These are phyloP conservation scores for Keiferia lycopersicella DNA, from an alignment of 2,888 invertebrate species.

Conservation along the genomic window DNA sequence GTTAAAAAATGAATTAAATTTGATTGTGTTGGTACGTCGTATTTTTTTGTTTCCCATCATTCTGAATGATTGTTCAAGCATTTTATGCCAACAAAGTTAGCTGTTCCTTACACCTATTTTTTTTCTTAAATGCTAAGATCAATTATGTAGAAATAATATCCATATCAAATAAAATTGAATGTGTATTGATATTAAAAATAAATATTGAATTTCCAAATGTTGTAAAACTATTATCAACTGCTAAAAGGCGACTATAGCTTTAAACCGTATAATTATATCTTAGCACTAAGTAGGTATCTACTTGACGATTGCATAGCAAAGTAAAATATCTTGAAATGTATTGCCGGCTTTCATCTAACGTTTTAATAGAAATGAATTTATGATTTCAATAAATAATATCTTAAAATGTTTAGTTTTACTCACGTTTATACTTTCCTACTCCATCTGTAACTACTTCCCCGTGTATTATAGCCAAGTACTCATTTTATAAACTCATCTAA, in stretches of 20 bases:
- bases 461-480: too few relatives aligned
- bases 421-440: too few relatives aligned
- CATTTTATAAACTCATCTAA: too few relatives aligned
- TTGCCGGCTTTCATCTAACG: conserved; percentile 58
- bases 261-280: conserved; percentile 40
- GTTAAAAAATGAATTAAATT: too few relatives aligned
- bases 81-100: not conserved
- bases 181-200: conserved; percentile 35
- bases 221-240: conserved; percentile 35
- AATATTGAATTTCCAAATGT: conserved; percentile 23
- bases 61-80: too few relatives aligned
- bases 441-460: too few relatives aligned
- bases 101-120: too few relatives aligned
- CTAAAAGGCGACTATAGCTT: conserved; percentile 60
- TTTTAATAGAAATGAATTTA: conserved; percentile 57
- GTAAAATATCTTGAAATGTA: conserved; percentile 43
- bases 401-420: conserved; percentile 23
- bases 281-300: conserved; percentile 29
- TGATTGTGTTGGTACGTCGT: too few relatives aligned
- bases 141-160: conserved; percentile 46
- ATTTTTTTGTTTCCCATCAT: too few relatives aligned
- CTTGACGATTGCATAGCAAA: conserved; percentile 34
- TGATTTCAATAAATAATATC: conserved; percentile 54
- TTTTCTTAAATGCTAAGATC: conserved; percentile 33
- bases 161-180: conserved; percentile 43